These are phyloP conservation scores for Notarius quadriscutis DNA, from an alignment of 2,113 vertebrate species.

Conservation along the genomic window DNA sequence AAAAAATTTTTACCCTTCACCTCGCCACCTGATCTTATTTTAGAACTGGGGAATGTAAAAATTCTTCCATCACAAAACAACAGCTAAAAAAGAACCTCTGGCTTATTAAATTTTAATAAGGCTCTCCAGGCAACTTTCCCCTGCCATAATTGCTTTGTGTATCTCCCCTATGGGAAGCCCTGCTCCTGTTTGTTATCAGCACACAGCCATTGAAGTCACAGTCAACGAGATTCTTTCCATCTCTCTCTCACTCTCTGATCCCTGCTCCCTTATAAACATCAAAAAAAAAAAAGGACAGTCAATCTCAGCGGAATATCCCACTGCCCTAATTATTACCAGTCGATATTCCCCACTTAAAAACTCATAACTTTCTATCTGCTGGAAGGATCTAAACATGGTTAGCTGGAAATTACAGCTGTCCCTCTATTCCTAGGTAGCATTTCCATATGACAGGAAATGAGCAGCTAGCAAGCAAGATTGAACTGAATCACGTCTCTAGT, in stretches of 20 bases:
- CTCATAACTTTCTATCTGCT: neutral
- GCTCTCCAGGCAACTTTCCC: slow-evolving; percentile 60
- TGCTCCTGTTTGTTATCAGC: slow-evolving; percentile 65
- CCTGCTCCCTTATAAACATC: slow-evolving; percentile 19
- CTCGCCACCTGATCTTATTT: slow-evolving; percentile 50
- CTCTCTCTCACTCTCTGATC: slow-evolving; percentile 20
- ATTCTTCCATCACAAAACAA: slow-evolving; percentile 55
- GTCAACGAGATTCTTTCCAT: slow-evolving; percentile 10
- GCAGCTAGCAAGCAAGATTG: slow-evolving; percentile 8
- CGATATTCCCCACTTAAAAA: slow-evolving; percentile 34
- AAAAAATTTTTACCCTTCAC: neutral
- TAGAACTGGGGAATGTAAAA: slow-evolving; percentile 53
- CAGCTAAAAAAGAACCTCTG: slow-evolving; percentile 59
- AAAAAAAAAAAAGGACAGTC: slow-evolving; percentile 35
- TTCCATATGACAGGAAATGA: slow-evolving; percentile 32
- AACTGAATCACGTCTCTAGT: slow-evolving; percentile 11
- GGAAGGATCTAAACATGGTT: slow-evolving; percentile 9
- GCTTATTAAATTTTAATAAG: slow-evolving; percentile 67
- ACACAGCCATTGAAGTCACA: slow-evolving; percentile 57
- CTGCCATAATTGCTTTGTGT: slow-evolving; percentile 64
- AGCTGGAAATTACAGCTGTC: slow-evolving; percentile 19
- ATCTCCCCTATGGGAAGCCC: slow-evolving; percentile 60
- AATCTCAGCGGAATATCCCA: slow-evolving; percentile 38
- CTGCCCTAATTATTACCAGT: slow-evolving; percentile 40
- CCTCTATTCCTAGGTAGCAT: slow-evolving; percentile 8